phyloP scores from a whole-genome alignment of 2,113 vertebrate species.

The Drymodes brunneopygia region DNA sequence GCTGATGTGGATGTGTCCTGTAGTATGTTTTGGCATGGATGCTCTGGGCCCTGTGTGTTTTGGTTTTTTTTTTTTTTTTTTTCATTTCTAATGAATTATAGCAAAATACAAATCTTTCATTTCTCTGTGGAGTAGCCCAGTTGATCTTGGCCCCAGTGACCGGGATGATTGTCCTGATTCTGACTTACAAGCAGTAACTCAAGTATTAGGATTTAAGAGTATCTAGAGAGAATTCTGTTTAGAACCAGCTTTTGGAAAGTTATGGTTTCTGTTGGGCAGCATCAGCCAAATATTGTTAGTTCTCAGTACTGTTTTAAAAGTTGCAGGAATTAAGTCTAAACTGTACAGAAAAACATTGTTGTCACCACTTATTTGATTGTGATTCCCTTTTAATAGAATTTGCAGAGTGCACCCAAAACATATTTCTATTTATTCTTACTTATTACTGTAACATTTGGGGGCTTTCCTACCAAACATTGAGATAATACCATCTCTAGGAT shows the following conservation, averaged over 20 bases:
- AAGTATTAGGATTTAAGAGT: background rate
- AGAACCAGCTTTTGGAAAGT: background rate
- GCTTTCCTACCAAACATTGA: background rate
- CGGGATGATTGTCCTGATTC: background rate
- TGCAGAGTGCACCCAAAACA: background rate
- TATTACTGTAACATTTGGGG: background rate
- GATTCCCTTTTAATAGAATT: background rate
- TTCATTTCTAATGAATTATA: background rate
- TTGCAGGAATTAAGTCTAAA: background rate
- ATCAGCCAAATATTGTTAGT: background rate
- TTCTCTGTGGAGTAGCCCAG: background rate
- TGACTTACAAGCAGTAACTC: background rate
- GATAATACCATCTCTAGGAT: background rate
- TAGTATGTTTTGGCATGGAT: background rate
- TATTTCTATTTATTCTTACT: background rate
- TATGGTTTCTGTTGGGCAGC: background rate
- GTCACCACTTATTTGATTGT: fast-evolving
- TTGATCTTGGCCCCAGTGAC: background rate
- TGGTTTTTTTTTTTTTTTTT: background rate
- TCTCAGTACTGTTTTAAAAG: background rate
- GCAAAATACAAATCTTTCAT: fast-evolving
- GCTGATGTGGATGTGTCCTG: background rate
- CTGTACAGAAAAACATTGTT: background rate
- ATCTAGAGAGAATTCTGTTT: background rate
- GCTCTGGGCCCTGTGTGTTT: background rate